Base-by-base conservation (phyloP, 2,888 invertebrate species). In the Nomada ferruginata region DNA sequence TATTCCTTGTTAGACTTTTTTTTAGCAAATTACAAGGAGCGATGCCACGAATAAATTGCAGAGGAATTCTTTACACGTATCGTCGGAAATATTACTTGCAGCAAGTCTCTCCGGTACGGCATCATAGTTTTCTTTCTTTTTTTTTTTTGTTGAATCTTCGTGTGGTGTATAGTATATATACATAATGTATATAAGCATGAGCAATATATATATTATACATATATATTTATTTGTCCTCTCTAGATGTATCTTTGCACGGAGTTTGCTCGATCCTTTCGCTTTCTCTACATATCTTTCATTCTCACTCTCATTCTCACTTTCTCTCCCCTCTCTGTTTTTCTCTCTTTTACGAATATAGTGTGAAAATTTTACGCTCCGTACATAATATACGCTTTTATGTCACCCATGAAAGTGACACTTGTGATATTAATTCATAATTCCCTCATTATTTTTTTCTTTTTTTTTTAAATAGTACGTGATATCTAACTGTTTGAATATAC, bases 201-300 rank as follows among this genome's bases (percentile, higher is more conserved):
- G 89, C 88, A 87, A 71, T 90, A 90, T 90, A 90, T 90, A 89
- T 89, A 90, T 90, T 88, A 89, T 89, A 90, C 85, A 91, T 89
- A 90, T 89, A 89, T 89, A 88, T 85, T 86, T 85, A 74, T 79
- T 75, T 76, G 61, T 66, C 36, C 71, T 80, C 60, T 75, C 53
- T 77, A 83, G 82, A 77, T 80, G 77, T 66, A 76, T 66, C 64
- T 76, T 82, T 79, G 63, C 73, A 79, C 53, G 72, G 65, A 76
- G 60, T 74, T 79, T 59, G 65, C 13, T 53, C 57, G 44, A 64
- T 26, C 57, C 50, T 61, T 59, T 44, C 57, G 57, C 44, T 57
- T 69, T 63, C 55, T 80, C 63, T 57, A 15, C n/a, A 47, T 47
- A 47, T 47, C 65, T 63, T 23, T 55, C 65, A 44, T 47, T 59